Conservation (phyloP, 2,888 invertebrate genomes). For the Drosophila cyrtoloma region DNA sequence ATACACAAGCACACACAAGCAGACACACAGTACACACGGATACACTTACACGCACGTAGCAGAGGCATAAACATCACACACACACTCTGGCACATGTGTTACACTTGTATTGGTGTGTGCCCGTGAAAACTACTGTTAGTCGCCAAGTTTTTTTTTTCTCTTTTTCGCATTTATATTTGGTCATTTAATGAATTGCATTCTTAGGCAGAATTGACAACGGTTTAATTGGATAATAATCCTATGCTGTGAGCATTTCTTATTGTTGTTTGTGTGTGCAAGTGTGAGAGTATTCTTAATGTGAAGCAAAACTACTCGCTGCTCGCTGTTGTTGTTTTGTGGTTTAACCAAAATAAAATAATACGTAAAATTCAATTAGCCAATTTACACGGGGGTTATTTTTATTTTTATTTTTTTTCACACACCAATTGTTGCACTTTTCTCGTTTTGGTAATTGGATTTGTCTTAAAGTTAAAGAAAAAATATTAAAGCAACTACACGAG, state of each 20-base stretch:
- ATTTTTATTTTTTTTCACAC: slow-evolving; percentile 18
- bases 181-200: slow-evolving; percentile 66
- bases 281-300: slow-evolving; percentile 37
- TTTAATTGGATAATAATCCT: slow-evolving; percentile 71
- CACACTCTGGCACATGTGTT: slow-evolving; percentile 18
- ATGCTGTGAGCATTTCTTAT: slow-evolving; percentile 19
- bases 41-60: slow-evolving; percentile 9
- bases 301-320: slow-evolving; percentile 41
- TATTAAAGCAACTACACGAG: slow-evolving; percentile 54
- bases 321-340: slow-evolving; percentile 53
- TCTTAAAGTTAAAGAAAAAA: slow-evolving; percentile 58
- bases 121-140: slow-evolving; percentile 79
- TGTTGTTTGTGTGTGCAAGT: slow-evolving; percentile 15
- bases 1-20: slow-evolving; percentile 29
- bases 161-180: slow-evolving; percentile 38
- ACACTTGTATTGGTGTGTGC: slow-evolving; percentile 41
- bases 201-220: slow-evolving; percentile 48
- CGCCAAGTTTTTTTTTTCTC: slow-evolving; percentile 14
- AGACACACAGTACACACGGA: slow-evolving; percentile 9
- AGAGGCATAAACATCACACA: slow-evolving; percentile 39
- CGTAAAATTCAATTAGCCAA: slow-evolving; percentile 68
- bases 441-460: slow-evolving; percentile 72
- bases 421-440: slow-evolving; percentile 65
- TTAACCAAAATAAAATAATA: slow-evolving; percentile 56
- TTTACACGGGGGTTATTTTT: slow-evolving; percentile 7